Evolutionary conservation across 2,797 vertebrate species (phyloP).

Genomic region (Myripristis murdjan): DNA sequence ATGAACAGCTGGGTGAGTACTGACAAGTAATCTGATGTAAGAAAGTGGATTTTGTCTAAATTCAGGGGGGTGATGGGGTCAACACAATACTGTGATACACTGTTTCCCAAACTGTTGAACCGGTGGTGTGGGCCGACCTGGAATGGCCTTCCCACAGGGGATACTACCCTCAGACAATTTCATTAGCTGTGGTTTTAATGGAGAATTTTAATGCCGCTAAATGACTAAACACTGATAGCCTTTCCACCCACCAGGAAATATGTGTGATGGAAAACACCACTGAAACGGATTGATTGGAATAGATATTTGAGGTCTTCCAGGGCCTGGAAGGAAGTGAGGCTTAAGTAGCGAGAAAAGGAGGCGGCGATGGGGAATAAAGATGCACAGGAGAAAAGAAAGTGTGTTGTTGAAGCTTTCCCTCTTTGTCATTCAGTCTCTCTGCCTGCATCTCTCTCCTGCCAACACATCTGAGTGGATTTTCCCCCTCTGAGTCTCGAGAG

Average conservation of each 20-base stretch:
- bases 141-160: constrained; percentile 9
- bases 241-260: not conserved
- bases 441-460: constrained; percentile 25
- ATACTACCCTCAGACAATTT: not conserved
- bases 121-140: constrained; percentile 16
- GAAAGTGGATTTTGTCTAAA: constrained; percentile 32
- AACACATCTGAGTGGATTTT: constrained; percentile 56
- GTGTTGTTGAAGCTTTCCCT: constrained; percentile 20
- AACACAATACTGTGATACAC: constrained; percentile 7
- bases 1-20: constrained; percentile 41
- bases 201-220: constrained; percentile 7
- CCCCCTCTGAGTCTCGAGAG: constrained; percentile 39
- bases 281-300: not conserved
- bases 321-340: not conserved
- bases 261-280: constrained; percentile 10
- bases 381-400: constrained; percentile 8
- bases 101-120: constrained; percentile 1
- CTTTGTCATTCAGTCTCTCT: constrained; percentile 9
- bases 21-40: constrained; percentile 40
- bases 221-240: not conserved
- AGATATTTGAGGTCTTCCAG: not conserved
- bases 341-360: not conserved
- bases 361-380: constrained; percentile 5
- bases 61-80: constrained; percentile 10
- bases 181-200: not conserved